Conservation (phyloP, 2,113 vertebrate genomes). For the Prolemur simus region DNA sequence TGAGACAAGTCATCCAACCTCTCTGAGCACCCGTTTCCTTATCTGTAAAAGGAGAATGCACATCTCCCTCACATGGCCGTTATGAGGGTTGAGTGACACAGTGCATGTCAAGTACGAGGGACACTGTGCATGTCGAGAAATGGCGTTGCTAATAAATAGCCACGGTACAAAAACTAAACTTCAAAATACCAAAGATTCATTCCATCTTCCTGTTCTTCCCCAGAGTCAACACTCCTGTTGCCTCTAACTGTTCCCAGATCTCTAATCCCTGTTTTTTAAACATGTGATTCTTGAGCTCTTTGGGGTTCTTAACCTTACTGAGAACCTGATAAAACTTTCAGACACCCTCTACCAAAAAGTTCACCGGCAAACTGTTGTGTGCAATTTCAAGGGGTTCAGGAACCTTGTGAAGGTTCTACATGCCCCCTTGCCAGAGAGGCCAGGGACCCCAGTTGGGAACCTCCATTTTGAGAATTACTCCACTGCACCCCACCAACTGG, state of each 20-base stretch:
- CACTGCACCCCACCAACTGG: not conserved
- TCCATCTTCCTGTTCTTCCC: not conserved
- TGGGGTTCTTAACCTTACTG: not conserved
- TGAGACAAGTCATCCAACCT: not conserved
- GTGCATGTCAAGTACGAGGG: not conserved
- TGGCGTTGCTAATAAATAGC: not conserved
- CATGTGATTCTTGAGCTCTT: not conserved
- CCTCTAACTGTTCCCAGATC: not conserved
- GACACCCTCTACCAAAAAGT: not conserved
- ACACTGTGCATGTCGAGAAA: not conserved
- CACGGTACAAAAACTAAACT: not conserved
- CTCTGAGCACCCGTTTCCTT: not conserved
- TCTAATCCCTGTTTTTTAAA: not conserved
- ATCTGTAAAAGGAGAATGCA: not conserved
- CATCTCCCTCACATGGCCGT: not conserved
- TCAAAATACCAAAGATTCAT: not conserved
- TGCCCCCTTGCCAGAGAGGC: not conserved
- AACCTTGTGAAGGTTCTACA: not conserved
- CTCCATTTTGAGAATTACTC: not conserved
- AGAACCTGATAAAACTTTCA: not conserved
- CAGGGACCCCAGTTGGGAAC: not conserved
- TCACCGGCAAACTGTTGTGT: not conserved
- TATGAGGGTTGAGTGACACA: not conserved
- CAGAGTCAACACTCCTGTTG: not conserved
- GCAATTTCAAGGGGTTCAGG: not conserved